phyloP scores from a whole-genome alignment of 1,140 invertebrate genomes.

The Cydia pomonella region DNA sequence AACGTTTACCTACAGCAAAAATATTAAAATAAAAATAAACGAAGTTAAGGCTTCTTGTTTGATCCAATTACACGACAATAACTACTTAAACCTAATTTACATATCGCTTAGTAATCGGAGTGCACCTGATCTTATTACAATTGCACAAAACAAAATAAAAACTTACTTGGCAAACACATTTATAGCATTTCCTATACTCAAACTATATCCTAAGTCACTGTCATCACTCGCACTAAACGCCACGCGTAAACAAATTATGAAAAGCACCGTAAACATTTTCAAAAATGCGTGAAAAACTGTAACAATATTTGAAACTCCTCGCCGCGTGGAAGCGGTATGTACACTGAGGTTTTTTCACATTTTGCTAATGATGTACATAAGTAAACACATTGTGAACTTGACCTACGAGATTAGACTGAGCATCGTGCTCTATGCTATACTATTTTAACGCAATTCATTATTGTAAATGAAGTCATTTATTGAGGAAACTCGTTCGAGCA shows the following conservation, averaged over 20 bases:
- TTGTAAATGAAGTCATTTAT: slow-evolving; percentile 1
- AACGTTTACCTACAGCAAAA: too few species aligned
- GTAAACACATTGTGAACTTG: slow-evolving; percentile 71
- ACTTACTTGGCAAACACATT: slow-evolving; percentile 76
- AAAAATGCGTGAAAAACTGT: slow-evolving; percentile 34
- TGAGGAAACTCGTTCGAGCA: background rate
- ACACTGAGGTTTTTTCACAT: slow-evolving; percentile 69
- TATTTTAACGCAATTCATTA: background rate
- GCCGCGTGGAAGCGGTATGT: slow-evolving; percentile 49
- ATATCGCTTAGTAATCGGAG: slow-evolving; percentile 20
- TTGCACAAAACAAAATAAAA: slow-evolving; percentile 31
- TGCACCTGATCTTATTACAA: slow-evolving; percentile 1
- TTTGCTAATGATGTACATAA: slow-evolving; percentile 63
- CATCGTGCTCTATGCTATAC: slow-evolving; percentile 21
- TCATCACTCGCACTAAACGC: slow-evolving; percentile 61
- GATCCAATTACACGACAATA: background rate
- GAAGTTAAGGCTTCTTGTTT: background rate
- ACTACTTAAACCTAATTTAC: background rate
- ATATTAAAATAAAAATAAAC: background rate
- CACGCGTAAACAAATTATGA: slow-evolving; percentile 50
- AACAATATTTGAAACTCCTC: slow-evolving; percentile 35
- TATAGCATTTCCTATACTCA: slow-evolving; percentile 70
- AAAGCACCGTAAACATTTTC: slow-evolving; percentile 48
- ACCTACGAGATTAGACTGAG: slow-evolving; percentile 65
- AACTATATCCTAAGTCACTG: slow-evolving; percentile 61